Evolutionary conservation across 2,888 invertebrate genomes (phyloP).

Genomic region (Desoria tigrina): DNA sequence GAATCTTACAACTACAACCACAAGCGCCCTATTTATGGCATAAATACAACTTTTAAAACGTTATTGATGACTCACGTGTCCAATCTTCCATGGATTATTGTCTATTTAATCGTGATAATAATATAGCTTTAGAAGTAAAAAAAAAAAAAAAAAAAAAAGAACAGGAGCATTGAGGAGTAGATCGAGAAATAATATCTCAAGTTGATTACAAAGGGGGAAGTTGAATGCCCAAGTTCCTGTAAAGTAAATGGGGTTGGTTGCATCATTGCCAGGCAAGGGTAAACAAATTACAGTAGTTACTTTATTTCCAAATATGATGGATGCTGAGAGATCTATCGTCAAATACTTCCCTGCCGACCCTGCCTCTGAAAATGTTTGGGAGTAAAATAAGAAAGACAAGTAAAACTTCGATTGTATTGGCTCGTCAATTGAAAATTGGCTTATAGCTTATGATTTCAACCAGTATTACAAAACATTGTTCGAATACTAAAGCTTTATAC

Average conservation of each 20-base stretch:
- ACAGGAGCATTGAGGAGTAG: too few relatives aligned
- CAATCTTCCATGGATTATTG: not conserved
- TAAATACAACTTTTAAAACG: not conserved
- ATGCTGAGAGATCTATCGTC: constrained; percentile 9
- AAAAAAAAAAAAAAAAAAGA: too few relatives aligned
- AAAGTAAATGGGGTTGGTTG: not conserved
- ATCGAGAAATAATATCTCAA: not conserved
- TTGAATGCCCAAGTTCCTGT: not conserved
- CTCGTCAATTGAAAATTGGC: not conserved
- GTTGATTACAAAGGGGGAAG: not conserved
- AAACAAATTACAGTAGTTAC: constrained; percentile 13
- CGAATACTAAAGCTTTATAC: too few relatives aligned
- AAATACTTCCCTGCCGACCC: too few relatives aligned
- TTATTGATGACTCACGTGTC: constrained; percentile 15
- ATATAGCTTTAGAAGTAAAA: too few relatives aligned
- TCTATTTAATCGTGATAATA: too few relatives aligned
- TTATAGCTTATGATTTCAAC: too few relatives aligned
- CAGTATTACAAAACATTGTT: too few relatives aligned
- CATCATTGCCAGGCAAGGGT: not conserved
- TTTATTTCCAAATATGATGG: not conserved
- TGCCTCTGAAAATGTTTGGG: not conserved
- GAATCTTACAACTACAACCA: too few relatives aligned
- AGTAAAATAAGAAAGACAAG: not conserved
- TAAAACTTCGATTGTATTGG: not conserved
- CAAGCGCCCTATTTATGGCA: too few relatives aligned